phyloP scores from a whole-genome alignment of 2,797 vertebrate species.

The Halcyon badia region DNA sequence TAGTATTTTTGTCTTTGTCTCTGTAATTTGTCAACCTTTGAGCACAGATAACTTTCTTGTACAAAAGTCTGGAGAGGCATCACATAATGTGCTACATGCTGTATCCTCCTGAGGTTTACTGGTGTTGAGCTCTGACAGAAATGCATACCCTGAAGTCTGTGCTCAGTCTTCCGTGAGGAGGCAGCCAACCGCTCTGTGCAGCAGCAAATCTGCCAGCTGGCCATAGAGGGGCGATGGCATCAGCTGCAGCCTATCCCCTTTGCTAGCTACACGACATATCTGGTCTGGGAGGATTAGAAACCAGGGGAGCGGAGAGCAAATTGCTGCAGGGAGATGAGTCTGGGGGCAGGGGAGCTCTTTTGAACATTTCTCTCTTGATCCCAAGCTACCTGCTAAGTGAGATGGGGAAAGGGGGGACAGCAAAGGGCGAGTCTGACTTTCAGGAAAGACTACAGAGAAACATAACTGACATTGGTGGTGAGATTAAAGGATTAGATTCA shows the following conservation, averaged over 20 bases:
- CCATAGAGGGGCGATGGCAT: neutral
- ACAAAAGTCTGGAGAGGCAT: neutral
- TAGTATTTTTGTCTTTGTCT: neutral
- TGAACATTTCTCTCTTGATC: neutral
- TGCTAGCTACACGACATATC: neutral
- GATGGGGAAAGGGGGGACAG: neutral
- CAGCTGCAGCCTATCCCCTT: conserved; percentile 28
- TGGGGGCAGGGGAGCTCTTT: conserved; percentile 26
- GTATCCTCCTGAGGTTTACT: neutral
- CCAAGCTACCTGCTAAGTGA: neutral
- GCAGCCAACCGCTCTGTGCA: conserved; percentile 44
- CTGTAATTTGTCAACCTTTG: neutral
- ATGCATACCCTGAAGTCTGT: conserved; percentile 20
- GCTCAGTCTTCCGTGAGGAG: conserved; percentile 55
- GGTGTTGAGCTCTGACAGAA: neutral
- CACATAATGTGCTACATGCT: neutral
- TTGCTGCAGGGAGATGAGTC: neutral
- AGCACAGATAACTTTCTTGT: fast-evolving
- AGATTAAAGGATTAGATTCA: conserved; percentile 46
- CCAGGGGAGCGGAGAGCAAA: neutral
- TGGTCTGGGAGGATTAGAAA: conserved; percentile 57
- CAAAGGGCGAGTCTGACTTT: neutral
- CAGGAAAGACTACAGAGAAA: neutral
- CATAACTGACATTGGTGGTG: neutral
- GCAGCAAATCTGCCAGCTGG: conserved; percentile 56